Conservation (phyloP, 2,888 invertebrate genomes). For the Melinopterus prodromus region DNA sequence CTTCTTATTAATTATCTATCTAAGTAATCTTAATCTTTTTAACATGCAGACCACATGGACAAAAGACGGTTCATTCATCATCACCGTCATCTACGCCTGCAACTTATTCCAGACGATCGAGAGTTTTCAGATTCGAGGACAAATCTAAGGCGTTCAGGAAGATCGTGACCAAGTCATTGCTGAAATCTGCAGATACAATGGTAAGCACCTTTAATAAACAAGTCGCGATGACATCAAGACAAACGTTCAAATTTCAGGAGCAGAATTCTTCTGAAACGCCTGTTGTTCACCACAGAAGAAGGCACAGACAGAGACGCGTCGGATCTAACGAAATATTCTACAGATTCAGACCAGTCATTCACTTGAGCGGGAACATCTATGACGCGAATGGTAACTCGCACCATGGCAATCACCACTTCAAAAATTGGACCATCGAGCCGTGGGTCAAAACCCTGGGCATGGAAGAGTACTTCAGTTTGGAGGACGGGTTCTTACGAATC, state of each 20-base stretch:
- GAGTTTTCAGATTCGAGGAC: constrained; percentile 53
- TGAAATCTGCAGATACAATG: constrained; percentile 39
- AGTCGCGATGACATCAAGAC: not conserved
- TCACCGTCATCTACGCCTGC: constrained; percentile 39
- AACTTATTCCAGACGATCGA: constrained; percentile 45
- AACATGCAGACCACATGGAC: not conserved
- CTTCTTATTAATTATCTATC: no score
- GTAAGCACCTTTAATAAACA: constrained; percentile 34
- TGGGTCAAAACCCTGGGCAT: constrained; percentile 71
- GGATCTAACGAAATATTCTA: constrained; percentile 35
- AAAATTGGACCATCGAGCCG: constrained; percentile 71
- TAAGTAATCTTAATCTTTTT: no score
- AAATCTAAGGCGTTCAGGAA: constrained; percentile 48
- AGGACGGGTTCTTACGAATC: constrained; percentile 71
- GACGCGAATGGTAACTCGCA: constrained; percentile 72
- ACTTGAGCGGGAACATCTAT: constrained; percentile 71
- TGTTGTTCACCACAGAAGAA: constrained; percentile 36
- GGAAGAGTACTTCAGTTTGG: constrained; percentile 68
- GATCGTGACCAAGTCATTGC: constrained; percentile 41
- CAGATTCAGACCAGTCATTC: constrained; percentile 66
- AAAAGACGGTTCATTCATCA: not conserved
- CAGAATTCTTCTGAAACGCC: constrained; percentile 35
- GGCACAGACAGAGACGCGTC: constrained; percentile 43
- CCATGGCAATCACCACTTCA: constrained; percentile 70
- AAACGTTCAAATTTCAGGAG: constrained; percentile 25